Base-by-base conservation (phyloP, 2,113 vertebrate genomes). In the Ibidorhyncha struthersii region DNA sequence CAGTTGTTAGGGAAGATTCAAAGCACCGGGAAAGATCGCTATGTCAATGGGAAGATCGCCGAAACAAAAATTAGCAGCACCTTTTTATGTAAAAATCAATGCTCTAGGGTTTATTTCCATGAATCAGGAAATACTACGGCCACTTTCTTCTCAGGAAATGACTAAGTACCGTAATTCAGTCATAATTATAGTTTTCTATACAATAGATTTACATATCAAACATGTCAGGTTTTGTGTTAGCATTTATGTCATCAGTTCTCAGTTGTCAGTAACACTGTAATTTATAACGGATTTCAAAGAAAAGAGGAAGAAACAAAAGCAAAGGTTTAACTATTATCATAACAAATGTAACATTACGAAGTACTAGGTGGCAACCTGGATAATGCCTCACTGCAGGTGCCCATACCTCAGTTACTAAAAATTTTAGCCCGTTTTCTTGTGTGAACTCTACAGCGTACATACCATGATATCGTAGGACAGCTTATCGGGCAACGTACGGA, bases 401-500 rank as follows among this genome's bases (percentile, higher is more conserved):
- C 86, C 47, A 38, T 50, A 77, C 80, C 53, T 14, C 20, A 53
- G 34, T 45, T 25, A 63, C 29, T 36, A 26, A 53, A 66, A 67
- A 23, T 38, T 34, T 58, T 9, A 91, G 45, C 17, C 30, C 16
- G 12, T 32, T 89, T 77, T 36, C 83, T 32, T 32, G 38, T 65
- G 76, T 85, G 58, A 89, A 74, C 50, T 20, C 80, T 41, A 49
- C 13, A 43, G 40, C 0, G 4, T 53, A 98, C 99, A 69, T 98
- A 99, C 99, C 99, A 99, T 99, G 96, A 99, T 91, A 97, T 99
- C 98, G 52, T 99, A 99, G 83, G 98, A 99, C 95, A 99, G 96
- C 59, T 99, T 99, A 89, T 99, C 98, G 36, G 99, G 99, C 89
- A 99, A 98, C 14, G 98, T 99, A 76, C 59, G 95, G 52, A 99